Base-by-base conservation (phyloP, 2,113 vertebrate species). In the Sula dactylatra region DNA sequence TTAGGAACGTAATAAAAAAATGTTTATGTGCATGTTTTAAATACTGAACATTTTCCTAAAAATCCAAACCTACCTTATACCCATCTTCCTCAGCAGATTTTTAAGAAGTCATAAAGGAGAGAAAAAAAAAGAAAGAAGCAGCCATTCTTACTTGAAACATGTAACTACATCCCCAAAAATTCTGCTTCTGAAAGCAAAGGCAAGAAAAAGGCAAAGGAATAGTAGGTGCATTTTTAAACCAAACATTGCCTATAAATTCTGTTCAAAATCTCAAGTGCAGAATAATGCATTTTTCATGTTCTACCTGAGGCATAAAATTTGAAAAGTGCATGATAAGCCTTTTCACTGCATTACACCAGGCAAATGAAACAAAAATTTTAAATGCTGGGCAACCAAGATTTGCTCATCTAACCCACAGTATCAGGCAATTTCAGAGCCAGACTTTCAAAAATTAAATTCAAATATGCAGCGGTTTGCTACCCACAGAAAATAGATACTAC, bases 401-500 rank as follows among this genome's bases (percentile, higher is more conserved):
- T 86, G 79, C 20, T 95, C 70, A 52, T 58, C 73, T 72, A 94
- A 85, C 27, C 62, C 76, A 83, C 16, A 31, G 16, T 86, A 93
- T 92, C 86, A 74, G 67, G 49, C 81, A 94, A 89, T 81, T 93
- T 83, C 86, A 88, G 70, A 96, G 56, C 14, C 67, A 92, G 80
- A 84, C 78, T 96, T 92, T 59, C 61, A 86, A 96, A 96, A 95
- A 95, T 86, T 50, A 84, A 92, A 95, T 92, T 94, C 86, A 77
- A 93, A 95, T 69, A 86, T 32, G 82, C 83, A 94, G 94, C 91
- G 95, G 91, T 94, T 97, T 90, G 59, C 70, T 93, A 95, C 25
- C 50, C 49, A 2, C 38, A 92, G 88, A 96, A 97, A 91, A 95
- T 4, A 93, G 95, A 95, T 67, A 80, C 89, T 29, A 93, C 74